phyloP scores from a whole-genome alignment of 2,797 vertebrate species.

The Onychomys torridus region DNA sequence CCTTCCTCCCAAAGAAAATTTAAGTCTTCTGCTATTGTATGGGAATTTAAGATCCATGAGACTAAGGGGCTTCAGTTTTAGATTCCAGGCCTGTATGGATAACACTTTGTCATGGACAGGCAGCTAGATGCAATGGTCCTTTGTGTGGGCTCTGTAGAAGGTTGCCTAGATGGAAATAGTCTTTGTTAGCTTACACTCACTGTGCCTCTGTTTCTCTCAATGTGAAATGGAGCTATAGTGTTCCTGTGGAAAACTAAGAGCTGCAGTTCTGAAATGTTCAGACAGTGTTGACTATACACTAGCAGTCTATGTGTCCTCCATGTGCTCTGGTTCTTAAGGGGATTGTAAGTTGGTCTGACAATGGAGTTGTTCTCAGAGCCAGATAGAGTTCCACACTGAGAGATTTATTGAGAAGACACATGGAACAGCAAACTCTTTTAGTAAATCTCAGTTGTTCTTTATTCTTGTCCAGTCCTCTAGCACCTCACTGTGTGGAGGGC shows the following conservation, averaged over 20 bases:
- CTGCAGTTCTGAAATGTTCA: neutral
- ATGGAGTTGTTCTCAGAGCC: neutral
- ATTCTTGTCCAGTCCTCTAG: neutral
- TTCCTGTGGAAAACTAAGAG: neutral
- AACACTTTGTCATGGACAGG: neutral
- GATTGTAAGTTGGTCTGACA: neutral
- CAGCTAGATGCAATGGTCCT: neutral
- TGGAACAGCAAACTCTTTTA: neutral
- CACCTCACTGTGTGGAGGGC: neutral
- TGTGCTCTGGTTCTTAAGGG: neutral
- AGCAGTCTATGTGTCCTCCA: neutral
- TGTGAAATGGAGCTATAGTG: neutral
- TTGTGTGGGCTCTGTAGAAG: neutral
- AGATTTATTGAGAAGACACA: neutral
- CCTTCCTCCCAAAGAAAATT: neutral
- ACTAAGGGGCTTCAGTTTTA: neutral
- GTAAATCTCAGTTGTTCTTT: neutral
- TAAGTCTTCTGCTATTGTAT: neutral
- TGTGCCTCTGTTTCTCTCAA: neutral
- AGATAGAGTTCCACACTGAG: neutral
- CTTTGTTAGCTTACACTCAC: neutral
- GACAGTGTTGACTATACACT: neutral
- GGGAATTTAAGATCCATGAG: neutral
- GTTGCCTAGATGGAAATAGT: neutral
- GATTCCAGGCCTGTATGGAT: neutral